Conservation (phyloP, 2,888 invertebrate species). For the Seira ritae region DNA sequence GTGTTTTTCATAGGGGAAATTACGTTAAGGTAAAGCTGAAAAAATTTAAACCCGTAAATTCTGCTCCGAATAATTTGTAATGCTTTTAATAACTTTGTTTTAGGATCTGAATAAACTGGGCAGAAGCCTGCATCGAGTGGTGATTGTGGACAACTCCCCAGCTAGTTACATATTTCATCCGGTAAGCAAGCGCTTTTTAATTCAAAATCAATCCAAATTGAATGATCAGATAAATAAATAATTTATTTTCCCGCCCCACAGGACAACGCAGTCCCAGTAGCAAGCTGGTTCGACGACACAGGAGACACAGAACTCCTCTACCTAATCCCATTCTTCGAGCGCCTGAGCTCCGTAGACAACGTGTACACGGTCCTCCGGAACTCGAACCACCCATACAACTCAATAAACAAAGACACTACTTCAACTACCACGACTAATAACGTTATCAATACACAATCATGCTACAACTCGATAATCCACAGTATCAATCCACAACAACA, state of each 20-base stretch:
- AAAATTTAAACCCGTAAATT: too few relatives aligned
- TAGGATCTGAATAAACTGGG: constrained; percentile 97
- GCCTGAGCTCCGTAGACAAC: constrained; percentile 96
- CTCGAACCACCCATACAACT: constrained; percentile 86
- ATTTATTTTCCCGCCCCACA: constrained; percentile 74
- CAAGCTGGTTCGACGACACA: constrained; percentile 99
- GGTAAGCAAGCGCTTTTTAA: constrained; percentile 75
- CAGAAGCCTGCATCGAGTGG: constrained; percentile 95
- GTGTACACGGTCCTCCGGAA: constrained; percentile 96
- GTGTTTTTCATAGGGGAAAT: constrained; percentile 99
- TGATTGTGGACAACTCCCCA: constrained; percentile 99
- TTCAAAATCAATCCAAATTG: not conserved
- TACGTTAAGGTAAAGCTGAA: constrained; percentile 87
- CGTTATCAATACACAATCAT: not conserved
- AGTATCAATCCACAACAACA: constrained; percentile 1
- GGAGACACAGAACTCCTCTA: constrained; percentile 97
- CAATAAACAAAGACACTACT: constrained; percentile 20
- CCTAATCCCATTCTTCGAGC: constrained; percentile 98
- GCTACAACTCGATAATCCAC: constrained; percentile 32
- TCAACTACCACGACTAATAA: not conserved
- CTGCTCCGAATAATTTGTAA: constrained; percentile 74
- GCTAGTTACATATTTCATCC: constrained; percentile 99
- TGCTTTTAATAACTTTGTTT: too few relatives aligned
- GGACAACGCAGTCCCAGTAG: constrained; percentile 87
- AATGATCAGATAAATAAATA: not conserved